Evolutionary conservation across 2,113 vertebrate species (phyloP).

Genomic region (Alces alces): DNA sequence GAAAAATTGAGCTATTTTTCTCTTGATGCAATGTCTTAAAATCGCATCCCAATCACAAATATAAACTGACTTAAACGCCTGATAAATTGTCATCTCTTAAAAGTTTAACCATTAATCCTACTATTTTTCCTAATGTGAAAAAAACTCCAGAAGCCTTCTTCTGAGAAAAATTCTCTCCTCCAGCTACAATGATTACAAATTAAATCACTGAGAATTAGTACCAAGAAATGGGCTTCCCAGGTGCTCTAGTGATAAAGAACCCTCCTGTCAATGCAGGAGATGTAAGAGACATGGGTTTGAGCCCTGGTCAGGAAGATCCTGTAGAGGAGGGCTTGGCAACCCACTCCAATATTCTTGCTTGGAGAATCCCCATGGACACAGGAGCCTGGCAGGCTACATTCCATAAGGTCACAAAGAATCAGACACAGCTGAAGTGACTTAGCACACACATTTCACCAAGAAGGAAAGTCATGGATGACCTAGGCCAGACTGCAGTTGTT

Average conservation of each 20-base stretch:
- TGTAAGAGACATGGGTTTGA: background rate
- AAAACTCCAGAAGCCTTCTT: background rate
- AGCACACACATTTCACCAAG: background rate
- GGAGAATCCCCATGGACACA: background rate
- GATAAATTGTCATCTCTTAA: background rate
- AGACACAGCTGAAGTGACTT: background rate
- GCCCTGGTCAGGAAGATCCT: background rate
- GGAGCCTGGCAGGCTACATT: background rate
- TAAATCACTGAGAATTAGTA: background rate
- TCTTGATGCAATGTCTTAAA: background rate
- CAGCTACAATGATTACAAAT: background rate
- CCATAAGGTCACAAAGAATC: background rate
- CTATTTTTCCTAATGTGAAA: background rate
- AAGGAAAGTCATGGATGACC: background rate
- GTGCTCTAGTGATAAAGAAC: background rate
- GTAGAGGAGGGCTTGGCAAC: background rate
- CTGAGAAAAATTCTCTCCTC: background rate
- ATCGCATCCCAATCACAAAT: background rate
- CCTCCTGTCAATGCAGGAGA: background rate
- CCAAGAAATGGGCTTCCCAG: background rate
- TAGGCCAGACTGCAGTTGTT: background rate
- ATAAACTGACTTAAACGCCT: background rate
- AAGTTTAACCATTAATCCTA: constrained; percentile 28
- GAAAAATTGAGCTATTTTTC: background rate
- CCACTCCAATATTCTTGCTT: background rate